Conservation (phyloP, 2,113 vertebrate species). For the Tupaia chinensis region DNA sequence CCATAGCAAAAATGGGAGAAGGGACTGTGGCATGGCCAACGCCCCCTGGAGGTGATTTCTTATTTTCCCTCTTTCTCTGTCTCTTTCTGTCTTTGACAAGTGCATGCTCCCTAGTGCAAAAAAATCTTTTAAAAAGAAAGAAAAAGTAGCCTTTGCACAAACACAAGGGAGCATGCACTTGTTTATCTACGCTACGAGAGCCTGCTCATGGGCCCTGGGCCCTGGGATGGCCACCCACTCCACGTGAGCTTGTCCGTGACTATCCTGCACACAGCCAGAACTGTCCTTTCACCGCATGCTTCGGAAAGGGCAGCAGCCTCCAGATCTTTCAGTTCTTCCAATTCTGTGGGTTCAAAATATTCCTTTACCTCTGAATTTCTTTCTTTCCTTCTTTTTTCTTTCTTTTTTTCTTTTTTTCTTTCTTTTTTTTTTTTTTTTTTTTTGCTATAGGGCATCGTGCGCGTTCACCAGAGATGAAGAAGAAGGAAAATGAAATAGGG, state of each 20-base stretch:
- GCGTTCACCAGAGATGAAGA: no score
- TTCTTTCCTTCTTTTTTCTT: no score
- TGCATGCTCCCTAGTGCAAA: no score
- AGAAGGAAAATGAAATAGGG: no score
- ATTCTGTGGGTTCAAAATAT: not conserved
- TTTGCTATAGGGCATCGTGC: no score
- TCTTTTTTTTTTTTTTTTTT: no score
- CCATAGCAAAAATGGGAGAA: no score
- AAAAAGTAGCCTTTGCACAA: not conserved
- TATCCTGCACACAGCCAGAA: not conserved
- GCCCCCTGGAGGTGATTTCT: no score
- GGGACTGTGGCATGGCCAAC: no score
- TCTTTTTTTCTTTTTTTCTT: not conserved
- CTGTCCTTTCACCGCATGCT: not conserved
- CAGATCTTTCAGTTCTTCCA: not conserved
- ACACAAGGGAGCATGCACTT: not conserved
- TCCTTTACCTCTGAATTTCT: not conserved
- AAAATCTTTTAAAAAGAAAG: no score
- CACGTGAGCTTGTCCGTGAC: not conserved
- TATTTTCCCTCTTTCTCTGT: no score
- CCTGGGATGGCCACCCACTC: not conserved
- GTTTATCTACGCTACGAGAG: not conserved
- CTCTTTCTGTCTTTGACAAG: no score
- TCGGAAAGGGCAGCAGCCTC: not conserved
- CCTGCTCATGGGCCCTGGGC: not conserved